Conservation (phyloP, 2,888 invertebrate species). For the Anarsia innoxiella region DNA sequence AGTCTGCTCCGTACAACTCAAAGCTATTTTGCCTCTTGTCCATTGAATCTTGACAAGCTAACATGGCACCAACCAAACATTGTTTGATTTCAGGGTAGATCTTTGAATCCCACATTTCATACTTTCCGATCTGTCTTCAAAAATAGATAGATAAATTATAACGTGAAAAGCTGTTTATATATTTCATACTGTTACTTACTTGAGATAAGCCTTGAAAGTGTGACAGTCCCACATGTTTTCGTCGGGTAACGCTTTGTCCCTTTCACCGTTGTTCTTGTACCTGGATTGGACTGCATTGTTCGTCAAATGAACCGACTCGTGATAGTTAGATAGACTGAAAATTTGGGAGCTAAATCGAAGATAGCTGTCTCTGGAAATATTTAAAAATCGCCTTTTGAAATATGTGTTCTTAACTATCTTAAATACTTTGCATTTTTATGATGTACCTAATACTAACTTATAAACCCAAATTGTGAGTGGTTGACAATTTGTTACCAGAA, state of each 20-base stretch:
- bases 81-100: constrained; percentile 94
- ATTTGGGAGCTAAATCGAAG: constrained; percentile 93
- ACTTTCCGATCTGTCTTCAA: constrained; percentile 81
- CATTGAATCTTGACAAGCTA: constrained; percentile 91
- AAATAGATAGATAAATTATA: constrained; percentile 17
- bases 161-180: background rate
- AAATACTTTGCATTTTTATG: background rate
- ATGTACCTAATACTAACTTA: no score
- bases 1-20: constrained; percentile 96
- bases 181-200: constrained; percentile 50
- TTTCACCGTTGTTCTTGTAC: constrained; percentile 81
- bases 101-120: constrained; percentile 86
- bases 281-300: constrained; percentile 95
- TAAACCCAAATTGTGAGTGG: constrained; percentile 95
- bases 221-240: constrained; percentile 98
- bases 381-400: background rate
- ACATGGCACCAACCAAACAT: constrained; percentile 83
- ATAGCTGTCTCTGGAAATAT: constrained; percentile 87
- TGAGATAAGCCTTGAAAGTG: constrained; percentile 82
- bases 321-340: constrained; percentile 89
- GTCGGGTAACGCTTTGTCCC: constrained; percentile 85
- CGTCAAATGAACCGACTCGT: constrained; percentile 94
- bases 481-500: constrained; percentile 91
- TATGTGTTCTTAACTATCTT: background rate
- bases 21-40: constrained; percentile 88